phyloP scores from a whole-genome alignment of 2,797 vertebrate genomes.

The Rhynchotus rufescens region DNA sequence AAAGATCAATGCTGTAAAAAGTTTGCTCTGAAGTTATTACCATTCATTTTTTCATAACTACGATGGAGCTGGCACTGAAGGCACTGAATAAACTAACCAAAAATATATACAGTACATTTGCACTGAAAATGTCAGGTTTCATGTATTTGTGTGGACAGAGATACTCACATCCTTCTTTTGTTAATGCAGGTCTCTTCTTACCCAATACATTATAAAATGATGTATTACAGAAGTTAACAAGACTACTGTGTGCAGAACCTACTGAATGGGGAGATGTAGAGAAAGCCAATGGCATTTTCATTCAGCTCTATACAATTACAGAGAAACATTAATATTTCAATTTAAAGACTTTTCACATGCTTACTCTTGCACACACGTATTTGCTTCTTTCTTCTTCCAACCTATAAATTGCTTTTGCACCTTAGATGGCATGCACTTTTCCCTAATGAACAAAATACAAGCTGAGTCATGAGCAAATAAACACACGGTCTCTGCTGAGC shows the following conservation, averaged over 20 bases:
- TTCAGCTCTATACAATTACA: background rate
- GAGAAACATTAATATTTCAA: background rate
- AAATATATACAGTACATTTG: background rate
- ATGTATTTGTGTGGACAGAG: background rate
- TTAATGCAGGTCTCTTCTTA: background rate
- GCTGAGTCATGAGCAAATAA: slow-evolving; percentile 11
- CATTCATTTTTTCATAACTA: background rate
- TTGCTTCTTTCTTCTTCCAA: background rate
- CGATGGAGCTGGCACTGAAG: background rate
- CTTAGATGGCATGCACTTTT: background rate
- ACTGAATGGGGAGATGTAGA: background rate
- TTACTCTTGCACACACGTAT: background rate
- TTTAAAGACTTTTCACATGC: background rate
- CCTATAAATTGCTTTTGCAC: background rate
- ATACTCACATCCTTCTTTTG: background rate
- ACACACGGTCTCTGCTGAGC: background rate
- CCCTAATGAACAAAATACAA: background rate
- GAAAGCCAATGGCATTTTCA: slow-evolving; percentile 8
- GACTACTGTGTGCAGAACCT: background rate
- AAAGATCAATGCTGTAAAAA: background rate
- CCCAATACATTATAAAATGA: background rate
- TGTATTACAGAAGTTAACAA: background rate
- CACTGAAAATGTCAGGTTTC: background rate
- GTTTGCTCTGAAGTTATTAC: background rate
- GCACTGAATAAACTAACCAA: background rate